Base-by-base conservation (phyloP, 1,140 invertebrate genomes). In the Drosophila mauritiana region DNA sequence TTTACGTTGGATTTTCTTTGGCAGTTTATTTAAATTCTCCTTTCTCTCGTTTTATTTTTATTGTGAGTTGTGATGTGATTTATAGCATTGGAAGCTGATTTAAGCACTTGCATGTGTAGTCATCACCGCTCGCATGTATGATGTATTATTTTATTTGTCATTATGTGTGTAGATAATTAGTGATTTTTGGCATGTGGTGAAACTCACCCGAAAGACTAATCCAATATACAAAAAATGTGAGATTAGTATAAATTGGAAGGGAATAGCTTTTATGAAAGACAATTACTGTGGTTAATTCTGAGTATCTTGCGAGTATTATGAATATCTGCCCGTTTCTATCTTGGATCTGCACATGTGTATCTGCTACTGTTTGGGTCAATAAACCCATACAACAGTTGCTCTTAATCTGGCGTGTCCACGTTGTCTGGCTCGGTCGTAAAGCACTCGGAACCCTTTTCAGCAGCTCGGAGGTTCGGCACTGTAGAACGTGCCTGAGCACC, bases 1-100 rank as follows among this genome's bases (percentile, higher is more conserved):
- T 76, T 69, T n/a, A 72, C 63, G 54, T 52, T 68, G 56, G 55
- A 64, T 80, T 80, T 80, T 54, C 67, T 81, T 78, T 65, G 55
- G 56, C 67, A 64, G 80, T 46, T 79, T 57, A 55, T 57, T 67
- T 72, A 31, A 69, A 42, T 63, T 81, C 59, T 55, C 42, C 34
- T 63, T 45, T 54, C 48, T 52, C 70, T 58, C 46, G 56, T 42
- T 34, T 53, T 15, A 55, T 36, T 22, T 46, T 64, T 58, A 61
- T 52, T 64, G 12, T 25, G 25, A 45, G 64, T 40, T 63, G 58
- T 43, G 69, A 63, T 58, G 57, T 79, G 82, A 86, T 86, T 86
- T 88, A 88, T 86, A 43, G 72, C 46, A 54, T 42, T 36, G 62
- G 49, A 40, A 76, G 39, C 73, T 76, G 73, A 57, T 74, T 63